Conservation (phyloP, 2,888 invertebrate genomes). For the Capitulum mitella region DNA sequence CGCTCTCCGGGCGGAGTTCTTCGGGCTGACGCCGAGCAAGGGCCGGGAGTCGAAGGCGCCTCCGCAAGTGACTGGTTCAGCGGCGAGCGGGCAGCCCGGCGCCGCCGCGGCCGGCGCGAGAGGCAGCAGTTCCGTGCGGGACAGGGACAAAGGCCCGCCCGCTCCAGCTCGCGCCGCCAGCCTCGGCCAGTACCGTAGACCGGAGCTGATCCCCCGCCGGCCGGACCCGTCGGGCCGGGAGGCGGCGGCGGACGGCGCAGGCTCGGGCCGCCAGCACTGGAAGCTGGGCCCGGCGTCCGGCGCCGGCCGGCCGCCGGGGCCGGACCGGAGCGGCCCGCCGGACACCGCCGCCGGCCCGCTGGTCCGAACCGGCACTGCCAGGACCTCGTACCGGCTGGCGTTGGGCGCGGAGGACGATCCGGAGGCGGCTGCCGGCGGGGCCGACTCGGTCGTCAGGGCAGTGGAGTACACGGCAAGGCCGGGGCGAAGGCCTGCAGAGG, state of each 20-base stretch:
- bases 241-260: not conserved
- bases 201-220: too few relatives aligned
- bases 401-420: not conserved
- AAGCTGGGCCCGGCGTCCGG: not conserved
- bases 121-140: too few relatives aligned
- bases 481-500: not conserved
- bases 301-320: not conserved
- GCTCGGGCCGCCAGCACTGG: not conserved
- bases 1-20: not conserved
- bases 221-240: not conserved
- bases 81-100: too few relatives aligned
- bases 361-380: not conserved
- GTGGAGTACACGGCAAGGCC: too few relatives aligned
- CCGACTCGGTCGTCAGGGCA: not conserved
- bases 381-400: not conserved
- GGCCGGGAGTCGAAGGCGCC: not conserved
- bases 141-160: too few relatives aligned
- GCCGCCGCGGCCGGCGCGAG: not conserved
- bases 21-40: not conserved
- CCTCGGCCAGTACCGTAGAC: too few relatives aligned
- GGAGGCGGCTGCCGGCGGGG: not conserved
- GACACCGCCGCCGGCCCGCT: not conserved
- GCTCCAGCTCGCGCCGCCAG: not conserved
- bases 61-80: too few relatives aligned
- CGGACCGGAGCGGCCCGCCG: not conserved